Base-by-base conservation (phyloP, 2,888 invertebrate species). In the Corythucha ciliata region DNA sequence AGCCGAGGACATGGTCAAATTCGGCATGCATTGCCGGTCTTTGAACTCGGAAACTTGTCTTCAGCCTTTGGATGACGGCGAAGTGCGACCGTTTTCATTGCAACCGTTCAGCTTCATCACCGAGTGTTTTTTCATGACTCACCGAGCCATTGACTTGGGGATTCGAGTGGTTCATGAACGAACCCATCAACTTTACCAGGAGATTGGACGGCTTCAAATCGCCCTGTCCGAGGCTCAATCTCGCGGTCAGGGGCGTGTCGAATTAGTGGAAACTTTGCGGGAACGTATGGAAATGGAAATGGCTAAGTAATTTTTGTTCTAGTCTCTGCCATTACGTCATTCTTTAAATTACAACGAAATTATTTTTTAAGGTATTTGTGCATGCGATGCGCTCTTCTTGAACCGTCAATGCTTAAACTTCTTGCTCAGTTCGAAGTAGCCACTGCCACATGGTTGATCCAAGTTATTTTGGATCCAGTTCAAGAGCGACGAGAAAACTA, bases 81-180 rank as follows among this genome's bases (percentile, higher is more conserved):
- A 59, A 36, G 41, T 59, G 20, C 57, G 61, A 32, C 59, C 60
- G 24, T 39, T 59, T 20, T 52, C 61, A 12, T 54, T 37, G 27
- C 50, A 53, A 32, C 56, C 57, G 20, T 63, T 55, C 51, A 83
- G 78, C 65, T 94, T 94, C 67, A 80, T 90, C 12, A 91, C 90
- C 0, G 91, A 93, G 66, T 84, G 88, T 63, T 94, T 93, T 68
- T 93, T 81, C 68, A 76, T 92, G 74, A 83, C 90, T 0, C 93
- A 94, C 66, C 48, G 83, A 63, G 80, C 88, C 44, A 74, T 93
- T 48, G 83, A 90, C 66, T 74, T 93, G 70, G 81, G 83, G 21
- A 77, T 79, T 55, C 73, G 80, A 4, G 80, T 82, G 3, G 76
- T 78, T 41, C 76, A 79, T 1, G 83, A 83, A 60, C 79, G 79